Percentiles rank a stretch among this genome's conserved stretches.
phyloP scores from a whole-genome alignment of 1,140 invertebrate genomes.

The Zaprionus africanus region DNA sequence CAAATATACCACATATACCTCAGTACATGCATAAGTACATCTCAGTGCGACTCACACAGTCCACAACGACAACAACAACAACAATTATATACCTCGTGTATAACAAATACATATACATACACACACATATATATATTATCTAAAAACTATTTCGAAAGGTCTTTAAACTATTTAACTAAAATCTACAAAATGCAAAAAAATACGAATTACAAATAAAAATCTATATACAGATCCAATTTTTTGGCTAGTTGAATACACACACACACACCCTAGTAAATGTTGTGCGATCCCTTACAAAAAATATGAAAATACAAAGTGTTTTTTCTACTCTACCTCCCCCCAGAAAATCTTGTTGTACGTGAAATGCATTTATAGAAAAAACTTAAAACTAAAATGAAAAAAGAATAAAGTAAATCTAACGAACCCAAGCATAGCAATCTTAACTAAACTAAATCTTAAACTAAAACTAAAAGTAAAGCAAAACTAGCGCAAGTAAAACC shows the following conservation, averaged over 20 bases:
- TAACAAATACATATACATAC: constrained; percentile 63
- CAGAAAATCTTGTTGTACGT: constrained; percentile 72
- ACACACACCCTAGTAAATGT: constrained; percentile 66
- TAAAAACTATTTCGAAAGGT: constrained; percentile 23
- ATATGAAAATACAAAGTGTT: constrained; percentile 35
- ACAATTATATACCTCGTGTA: constrained; percentile 77
- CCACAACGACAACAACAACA: constrained; percentile 20
- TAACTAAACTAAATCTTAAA: constrained; percentile 44
- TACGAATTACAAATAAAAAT: constrained; percentile 13
- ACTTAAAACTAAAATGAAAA: constrained; percentile 34
- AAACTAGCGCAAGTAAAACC: constrained; percentile 68
- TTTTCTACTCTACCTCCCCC: constrained; percentile 75
- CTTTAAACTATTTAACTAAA: constrained; percentile 62
- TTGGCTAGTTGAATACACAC: constrained; percentile 74
- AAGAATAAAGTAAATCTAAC: constrained; percentile 47
- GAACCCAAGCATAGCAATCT: constrained; percentile 48
- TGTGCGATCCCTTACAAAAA: constrained; percentile 47
- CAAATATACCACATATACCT: constrained; percentile 83
- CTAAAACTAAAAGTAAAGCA: constrained; percentile 28
- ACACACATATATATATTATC: constrained; percentile 27
- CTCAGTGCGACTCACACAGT: constrained; percentile 22
- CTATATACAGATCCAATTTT: constrained; percentile 28
- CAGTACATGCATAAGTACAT: constrained; percentile 81
- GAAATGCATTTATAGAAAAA: constrained; percentile 71
- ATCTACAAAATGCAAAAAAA: constrained; percentile 55